These are phyloP conservation scores for Hirtodrosophila alboralis DNA, from an alignment of 2,888 invertebrate genomes.

Conservation along the genomic window DNA sequence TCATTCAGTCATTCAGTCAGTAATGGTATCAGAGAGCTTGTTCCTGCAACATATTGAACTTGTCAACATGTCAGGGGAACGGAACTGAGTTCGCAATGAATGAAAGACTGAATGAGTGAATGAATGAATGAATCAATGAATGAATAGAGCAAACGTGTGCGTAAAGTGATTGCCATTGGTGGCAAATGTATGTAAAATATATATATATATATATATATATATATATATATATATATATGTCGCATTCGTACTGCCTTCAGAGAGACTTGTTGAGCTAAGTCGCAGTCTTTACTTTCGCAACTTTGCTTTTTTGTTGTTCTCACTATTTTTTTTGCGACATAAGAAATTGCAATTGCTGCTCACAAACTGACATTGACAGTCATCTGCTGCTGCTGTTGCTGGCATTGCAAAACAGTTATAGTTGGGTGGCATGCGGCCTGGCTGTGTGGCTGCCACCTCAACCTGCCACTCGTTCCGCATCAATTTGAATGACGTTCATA, in stretches of 20 bases:
- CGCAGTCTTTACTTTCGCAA: slow-evolving; percentile 24
- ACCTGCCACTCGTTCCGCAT: slow-evolving; percentile 57
- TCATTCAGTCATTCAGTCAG: slow-evolving; percentile 23
- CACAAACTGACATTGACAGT: slow-evolving; percentile 72
- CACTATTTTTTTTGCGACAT: slow-evolving; percentile 16
- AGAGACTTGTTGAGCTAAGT: slow-evolving; percentile 50
- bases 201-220: slow-evolving; percentile 12
- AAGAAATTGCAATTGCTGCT: slow-evolving; percentile 67
- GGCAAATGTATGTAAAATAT: slow-evolving; percentile 51
- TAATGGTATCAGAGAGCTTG: slow-evolving; percentile 3
- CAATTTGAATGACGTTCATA: slow-evolving; percentile 78
- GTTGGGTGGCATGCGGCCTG: slow-evolving; percentile 24
- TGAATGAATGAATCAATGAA: slow-evolving; percentile 30
- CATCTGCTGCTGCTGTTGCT: slow-evolving; percentile 44
- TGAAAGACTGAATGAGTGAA: slow-evolving; percentile 33
- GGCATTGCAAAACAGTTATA: slow-evolving; percentile 32
- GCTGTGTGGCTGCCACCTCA: not conserved
- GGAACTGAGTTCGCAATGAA: slow-evolving; percentile 46
- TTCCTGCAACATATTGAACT: slow-evolving; percentile 62
- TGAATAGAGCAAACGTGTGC: slow-evolving; percentile 42
- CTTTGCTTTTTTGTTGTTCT: slow-evolving; percentile 25
- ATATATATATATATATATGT: slow-evolving; percentile 1
- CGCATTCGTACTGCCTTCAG: slow-evolving; percentile 3
- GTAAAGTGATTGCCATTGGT: slow-evolving; percentile 63
- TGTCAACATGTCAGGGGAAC: slow-evolving; percentile 62